Evolutionary conservation across 2,113 vertebrate genomes (phyloP).

Genomic region (Rhombomys opimus): DNA sequence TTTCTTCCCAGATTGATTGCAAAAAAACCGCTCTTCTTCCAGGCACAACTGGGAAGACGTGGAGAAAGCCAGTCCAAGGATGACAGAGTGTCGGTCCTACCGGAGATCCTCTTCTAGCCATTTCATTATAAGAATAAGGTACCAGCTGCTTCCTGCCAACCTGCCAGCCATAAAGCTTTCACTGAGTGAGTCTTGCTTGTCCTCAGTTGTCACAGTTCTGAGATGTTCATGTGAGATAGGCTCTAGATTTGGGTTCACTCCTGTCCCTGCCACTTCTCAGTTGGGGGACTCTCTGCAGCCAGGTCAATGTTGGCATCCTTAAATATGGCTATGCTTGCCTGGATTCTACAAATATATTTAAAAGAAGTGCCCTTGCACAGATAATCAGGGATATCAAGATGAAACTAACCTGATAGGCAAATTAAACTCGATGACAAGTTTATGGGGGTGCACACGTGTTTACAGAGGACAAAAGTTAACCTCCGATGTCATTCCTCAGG

Average conservation of each 20-base stretch:
- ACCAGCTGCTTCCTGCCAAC: rapidly evolving
- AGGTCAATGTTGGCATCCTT: rapidly evolving
- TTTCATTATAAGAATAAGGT: background rate
- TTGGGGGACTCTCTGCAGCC: rapidly evolving
- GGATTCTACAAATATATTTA: background rate
- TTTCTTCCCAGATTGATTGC: background rate
- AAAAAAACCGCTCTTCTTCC: background rate
- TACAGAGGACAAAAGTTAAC: background rate
- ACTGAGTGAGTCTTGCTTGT: background rate
- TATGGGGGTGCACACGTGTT: background rate
- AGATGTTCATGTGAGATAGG: rapidly evolving
- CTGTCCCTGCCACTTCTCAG: background rate
- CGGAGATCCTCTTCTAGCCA: background rate
- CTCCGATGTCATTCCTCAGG: background rate
- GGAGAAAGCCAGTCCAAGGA: background rate
- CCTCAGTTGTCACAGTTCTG: background rate
- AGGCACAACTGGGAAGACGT: background rate
- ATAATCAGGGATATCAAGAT: background rate
- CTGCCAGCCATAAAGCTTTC: background rate
- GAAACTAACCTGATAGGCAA: background rate
- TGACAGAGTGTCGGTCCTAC: rapidly evolving
- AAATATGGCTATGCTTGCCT: background rate
- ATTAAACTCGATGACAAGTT: background rate
- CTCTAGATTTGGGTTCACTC: background rate
- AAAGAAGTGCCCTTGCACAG: background rate